Conservation (phyloP, 1,140 invertebrate genomes). For the Archivesica marissinica region DNA sequence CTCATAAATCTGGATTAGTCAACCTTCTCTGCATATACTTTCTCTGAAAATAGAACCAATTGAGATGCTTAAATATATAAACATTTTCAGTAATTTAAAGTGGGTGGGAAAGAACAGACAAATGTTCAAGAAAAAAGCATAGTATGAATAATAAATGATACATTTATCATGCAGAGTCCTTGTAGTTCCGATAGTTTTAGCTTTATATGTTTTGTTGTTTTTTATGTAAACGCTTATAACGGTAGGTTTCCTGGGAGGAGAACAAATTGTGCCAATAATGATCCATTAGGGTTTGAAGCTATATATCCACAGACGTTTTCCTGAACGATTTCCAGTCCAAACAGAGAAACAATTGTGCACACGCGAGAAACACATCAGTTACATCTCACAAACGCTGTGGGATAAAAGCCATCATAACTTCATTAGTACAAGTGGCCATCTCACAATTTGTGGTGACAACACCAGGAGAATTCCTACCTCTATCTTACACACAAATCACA, state of each 20-base stretch:
- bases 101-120: too few species aligned
- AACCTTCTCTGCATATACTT: not conserved
- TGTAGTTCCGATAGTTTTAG: too few species aligned
- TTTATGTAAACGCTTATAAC: too few species aligned
- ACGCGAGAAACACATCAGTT: not conserved
- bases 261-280: not conserved
- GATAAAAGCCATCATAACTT: not conserved
- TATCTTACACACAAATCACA: not conserved
- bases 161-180: too few species aligned
- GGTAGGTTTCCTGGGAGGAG: not conserved
- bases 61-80: not conserved
- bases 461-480: not conserved
- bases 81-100: not conserved
- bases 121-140: too few species aligned
- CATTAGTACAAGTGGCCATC: constrained; percentile 2
- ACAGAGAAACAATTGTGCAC: not conserved
- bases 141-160: too few species aligned
- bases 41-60: constrained; percentile 10
- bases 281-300: not conserved
- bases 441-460: constrained; percentile 33
- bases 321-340: not conserved
- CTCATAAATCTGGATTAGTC: not conserved
- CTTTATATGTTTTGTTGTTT: too few species aligned
- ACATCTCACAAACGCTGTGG: not conserved
- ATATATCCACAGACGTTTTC: not conserved